phyloP scores from a whole-genome alignment of 2,797 vertebrate species.

The Myotis myotis region DNA sequence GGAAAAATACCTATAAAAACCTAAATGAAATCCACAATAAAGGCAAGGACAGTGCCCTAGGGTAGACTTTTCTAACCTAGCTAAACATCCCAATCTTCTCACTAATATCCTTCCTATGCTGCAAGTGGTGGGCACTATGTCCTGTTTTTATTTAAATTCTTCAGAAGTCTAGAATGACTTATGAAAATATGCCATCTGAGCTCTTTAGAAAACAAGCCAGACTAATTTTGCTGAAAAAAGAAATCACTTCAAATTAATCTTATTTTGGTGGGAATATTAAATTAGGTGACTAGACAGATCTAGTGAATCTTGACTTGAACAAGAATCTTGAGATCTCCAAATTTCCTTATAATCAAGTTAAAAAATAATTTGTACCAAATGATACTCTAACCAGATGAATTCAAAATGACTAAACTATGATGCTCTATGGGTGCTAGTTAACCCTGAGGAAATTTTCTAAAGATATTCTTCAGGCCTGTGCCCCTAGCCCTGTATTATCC shows the following conservation, averaged over 20 bases:
- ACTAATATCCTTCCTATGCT: background rate
- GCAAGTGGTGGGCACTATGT: fast-evolving
- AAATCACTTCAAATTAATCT: background rate
- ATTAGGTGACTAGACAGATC: background rate
- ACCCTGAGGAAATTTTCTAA: background rate
- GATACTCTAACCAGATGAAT: background rate
- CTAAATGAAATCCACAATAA: background rate
- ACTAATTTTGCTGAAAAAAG: constrained; percentile 1
- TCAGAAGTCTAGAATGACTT: constrained; percentile 1
- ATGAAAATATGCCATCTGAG: constrained; percentile 13
- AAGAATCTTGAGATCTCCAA: constrained; percentile 2
- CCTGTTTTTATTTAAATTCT: background rate
- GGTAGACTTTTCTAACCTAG: background rate
- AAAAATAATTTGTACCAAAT: constrained; percentile 28
- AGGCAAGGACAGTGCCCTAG: background rate
- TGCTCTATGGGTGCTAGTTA: background rate
- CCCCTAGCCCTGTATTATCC: background rate
- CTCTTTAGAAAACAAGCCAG: constrained; percentile 19
- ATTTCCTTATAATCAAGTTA: constrained; percentile 22
- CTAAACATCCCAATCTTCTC: background rate
- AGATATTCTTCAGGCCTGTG: background rate
- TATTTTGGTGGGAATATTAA: constrained; percentile 7
- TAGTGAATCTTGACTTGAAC: background rate
- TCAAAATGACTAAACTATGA: background rate
- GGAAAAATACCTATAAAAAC: background rate